Evolutionary conservation across 2,797 vertebrate species (phyloP), one percentile per base, ranked within the genome.

Genomic region (Tachyglossus aculeatus): DNA sequence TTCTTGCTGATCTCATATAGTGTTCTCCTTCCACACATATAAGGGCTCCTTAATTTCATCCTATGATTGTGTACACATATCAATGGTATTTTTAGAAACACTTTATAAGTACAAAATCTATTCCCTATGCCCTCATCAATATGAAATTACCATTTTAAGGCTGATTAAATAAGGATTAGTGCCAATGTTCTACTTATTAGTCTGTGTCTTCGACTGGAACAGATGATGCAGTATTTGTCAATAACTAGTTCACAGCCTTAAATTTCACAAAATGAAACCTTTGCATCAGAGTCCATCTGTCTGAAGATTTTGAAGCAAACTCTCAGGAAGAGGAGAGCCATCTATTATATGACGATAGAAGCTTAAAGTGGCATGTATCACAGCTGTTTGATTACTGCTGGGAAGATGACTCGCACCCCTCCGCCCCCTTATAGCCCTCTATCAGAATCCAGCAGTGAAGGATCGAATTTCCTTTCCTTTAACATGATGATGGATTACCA

Each of bases 121-220:
- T 91, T 92, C 90, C 92, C 90, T 84, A 69, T 88, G 85, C 89
- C 88, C 86, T 93, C 90, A 91, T 94, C 90, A 92, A 91, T 92
- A 91, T 89, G 80, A 93, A 92, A 93, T 93, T 92, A 90, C 91
- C 91, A 91, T 93, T 93, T 94, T 92, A 93, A 93, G 91, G 89
- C 88, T 92, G 93, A 93, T 95, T 94, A 93, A 94, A 93, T 92
- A 90, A 89, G 90, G 90, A 95, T 95, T 94, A 94, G 91, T 88
- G 87, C 86, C 88, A 93, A 92, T 93, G 93, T 93, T 93, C 90
- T 90, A 91, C 92, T 93, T 93, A 92, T 93, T 94, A 94, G 90
- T 88, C 88, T 90, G 91, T 90, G 88, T 89, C 83, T 90, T 93
- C 91, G 91, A 63, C 90, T 92, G 89, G 90, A 94, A 94, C 92